Evolutionary conservation across 1,140 invertebrate genomes (phyloP).

Genomic region (Drosophila lacteicornis): DNA sequence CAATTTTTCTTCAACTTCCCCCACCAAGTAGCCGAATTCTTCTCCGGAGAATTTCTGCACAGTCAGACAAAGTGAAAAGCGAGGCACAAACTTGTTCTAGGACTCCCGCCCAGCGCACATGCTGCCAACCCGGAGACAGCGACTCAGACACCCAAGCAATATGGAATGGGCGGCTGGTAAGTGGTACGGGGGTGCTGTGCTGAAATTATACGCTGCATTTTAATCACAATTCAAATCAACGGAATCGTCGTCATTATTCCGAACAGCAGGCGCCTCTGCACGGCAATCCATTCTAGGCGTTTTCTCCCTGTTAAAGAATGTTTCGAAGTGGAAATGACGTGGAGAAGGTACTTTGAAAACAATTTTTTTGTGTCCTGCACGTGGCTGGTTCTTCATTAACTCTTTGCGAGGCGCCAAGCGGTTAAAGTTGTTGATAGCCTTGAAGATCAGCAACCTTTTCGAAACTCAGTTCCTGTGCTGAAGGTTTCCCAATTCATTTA

Average conservation of each 20-base stretch:
- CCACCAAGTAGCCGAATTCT: conserved; percentile 21
- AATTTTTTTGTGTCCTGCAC: conserved; percentile 15
- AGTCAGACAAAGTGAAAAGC: conserved; percentile 74
- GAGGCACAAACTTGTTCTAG: conserved; percentile 62
- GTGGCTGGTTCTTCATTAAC: conserved; percentile 11
- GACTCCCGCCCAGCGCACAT: conserved; percentile 55
- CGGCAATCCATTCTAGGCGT: conserved; percentile 32
- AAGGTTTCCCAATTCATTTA: neutral
- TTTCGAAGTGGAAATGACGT: conserved; percentile 6
- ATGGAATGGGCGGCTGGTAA: neutral
- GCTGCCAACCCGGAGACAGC: conserved; percentile 47
- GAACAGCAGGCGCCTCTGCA: conserved; percentile 48
- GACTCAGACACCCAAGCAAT: conserved; percentile 24
- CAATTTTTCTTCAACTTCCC: conserved; percentile 75
- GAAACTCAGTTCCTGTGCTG: neutral
- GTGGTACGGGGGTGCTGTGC: conserved; percentile 8
- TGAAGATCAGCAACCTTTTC: neutral
- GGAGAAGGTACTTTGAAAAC: conserved; percentile 8
- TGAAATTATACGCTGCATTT: conserved; percentile 83
- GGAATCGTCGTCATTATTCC: conserved; percentile 79
- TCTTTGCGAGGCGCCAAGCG: neutral
- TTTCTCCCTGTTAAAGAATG: conserved; percentile 38
- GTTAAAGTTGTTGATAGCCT: neutral
- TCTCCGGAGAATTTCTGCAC: conserved; percentile 54
- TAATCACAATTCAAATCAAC: conserved; percentile 84